phyloP scores from a whole-genome alignment of 2,888 invertebrate genomes.

The Tethea ocularis region DNA sequence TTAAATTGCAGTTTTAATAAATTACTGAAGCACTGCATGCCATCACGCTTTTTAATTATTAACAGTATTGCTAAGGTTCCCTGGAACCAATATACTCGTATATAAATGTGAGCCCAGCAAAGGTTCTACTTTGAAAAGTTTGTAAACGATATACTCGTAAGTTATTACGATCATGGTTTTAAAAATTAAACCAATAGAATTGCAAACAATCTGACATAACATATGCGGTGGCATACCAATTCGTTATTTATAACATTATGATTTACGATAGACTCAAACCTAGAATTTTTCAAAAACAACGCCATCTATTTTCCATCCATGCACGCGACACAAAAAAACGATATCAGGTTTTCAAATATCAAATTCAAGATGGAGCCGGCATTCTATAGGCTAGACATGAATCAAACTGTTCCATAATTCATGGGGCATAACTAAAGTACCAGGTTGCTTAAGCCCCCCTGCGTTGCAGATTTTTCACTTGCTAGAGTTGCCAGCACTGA shows the following conservation, averaged over 20 bases:
- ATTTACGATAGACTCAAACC: neutral
- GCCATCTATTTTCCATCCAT: neutral
- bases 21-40: neutral
- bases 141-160: too few relatives aligned
- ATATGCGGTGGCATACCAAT: too few relatives aligned
- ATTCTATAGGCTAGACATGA: constrained; percentile 63
- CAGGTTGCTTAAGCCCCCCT: constrained; percentile 61
- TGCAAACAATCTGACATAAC: too few relatives aligned
- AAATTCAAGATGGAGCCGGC: constrained; percentile 52
- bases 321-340: constrained; percentile 20
- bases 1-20: neutral
- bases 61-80: too few relatives aligned
- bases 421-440: constrained; percentile 68
- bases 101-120: too few relatives aligned
- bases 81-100: too few relatives aligned
- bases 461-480: constrained; percentile 75
- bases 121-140: too few relatives aligned
- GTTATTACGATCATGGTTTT: too few relatives aligned
- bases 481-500: constrained; percentile 39
- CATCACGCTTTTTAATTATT: neutral
- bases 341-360: constrained; percentile 45
- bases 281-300: neutral
- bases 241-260: neutral
- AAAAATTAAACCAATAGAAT: too few relatives aligned
- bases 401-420: constrained; percentile 77